Evolutionary conservation across 2,888 invertebrate species (phyloP).

Genomic region (Peribatodes rhomboidaria): DNA sequence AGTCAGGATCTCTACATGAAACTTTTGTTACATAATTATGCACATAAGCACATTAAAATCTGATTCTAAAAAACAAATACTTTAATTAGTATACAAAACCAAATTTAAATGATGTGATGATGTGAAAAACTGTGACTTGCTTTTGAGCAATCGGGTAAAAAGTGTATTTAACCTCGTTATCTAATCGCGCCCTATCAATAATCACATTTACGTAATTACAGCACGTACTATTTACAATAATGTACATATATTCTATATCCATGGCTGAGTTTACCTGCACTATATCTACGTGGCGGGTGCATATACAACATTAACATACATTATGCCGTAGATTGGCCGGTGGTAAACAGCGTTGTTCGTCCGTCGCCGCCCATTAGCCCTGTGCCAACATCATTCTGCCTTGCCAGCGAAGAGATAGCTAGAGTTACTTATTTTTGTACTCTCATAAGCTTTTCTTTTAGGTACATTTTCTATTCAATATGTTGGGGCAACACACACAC

Average conservation of each 20-base stretch:
- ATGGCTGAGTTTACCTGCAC: not conserved
- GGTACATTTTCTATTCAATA: not conserved
- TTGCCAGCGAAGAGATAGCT: not conserved
- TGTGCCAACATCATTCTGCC: slow-evolving; percentile 12
- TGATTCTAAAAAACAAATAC: too few species aligned
- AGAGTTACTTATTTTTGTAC: not conserved
- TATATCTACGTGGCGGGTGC: not conserved
- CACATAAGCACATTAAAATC: too few species aligned
- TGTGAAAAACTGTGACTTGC: too few species aligned
- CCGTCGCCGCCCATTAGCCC: slow-evolving; percentile 10
- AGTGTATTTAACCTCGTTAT: not conserved
- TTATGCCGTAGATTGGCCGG: slow-evolving; percentile 11
- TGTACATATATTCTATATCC: too few species aligned
- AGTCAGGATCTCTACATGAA: too few species aligned
- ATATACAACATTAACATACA: slow-evolving; percentile 2
- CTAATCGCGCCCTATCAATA: not conserved
- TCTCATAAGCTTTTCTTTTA: too few species aligned
- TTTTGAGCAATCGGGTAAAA: too few species aligned
- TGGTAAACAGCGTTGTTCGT: slow-evolving; percentile 19
- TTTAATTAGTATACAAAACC: too few species aligned
- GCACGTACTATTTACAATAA: too few species aligned
- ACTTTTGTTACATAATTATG: too few species aligned
- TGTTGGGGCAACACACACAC: not conserved
- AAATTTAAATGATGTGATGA: too few species aligned
- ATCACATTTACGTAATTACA: too few species aligned